phyloP scores from a whole-genome alignment of 1,140 invertebrate genomes.

The Drosophila carrolli region DNA sequence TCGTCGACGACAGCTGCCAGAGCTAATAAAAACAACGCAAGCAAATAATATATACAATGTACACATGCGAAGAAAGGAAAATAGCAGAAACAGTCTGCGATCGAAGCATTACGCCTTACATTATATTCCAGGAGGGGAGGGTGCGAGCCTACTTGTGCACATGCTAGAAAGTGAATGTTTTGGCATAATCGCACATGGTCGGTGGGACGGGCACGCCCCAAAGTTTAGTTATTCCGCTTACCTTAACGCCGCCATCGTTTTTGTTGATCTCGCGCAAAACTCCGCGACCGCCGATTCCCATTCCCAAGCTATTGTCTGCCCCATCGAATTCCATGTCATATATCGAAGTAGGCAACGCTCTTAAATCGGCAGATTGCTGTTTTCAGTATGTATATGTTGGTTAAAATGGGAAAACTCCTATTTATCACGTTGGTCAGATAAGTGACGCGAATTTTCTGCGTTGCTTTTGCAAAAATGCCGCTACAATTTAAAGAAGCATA shows the following conservation, averaged over 20 bases:
- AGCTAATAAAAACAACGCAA: conserved; percentile 16
- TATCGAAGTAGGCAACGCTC: neutral
- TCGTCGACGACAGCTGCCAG: conserved; percentile 32
- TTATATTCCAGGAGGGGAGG: neutral
- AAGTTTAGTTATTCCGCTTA: conserved; percentile 31
- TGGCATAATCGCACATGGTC: conserved; percentile 7
- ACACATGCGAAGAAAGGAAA: conserved; percentile 8
- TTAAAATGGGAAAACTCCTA: neutral
- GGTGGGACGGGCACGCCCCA: conserved; percentile 6
- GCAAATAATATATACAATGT: conserved; percentile 9
- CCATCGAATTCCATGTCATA: conserved; percentile 55
- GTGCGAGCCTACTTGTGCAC: neutral
- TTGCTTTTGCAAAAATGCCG: conserved; percentile 60
- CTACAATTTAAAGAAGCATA: conserved; percentile 62
- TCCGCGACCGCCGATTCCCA: conserved; percentile 37
- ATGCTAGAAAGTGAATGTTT: conserved; percentile 14
- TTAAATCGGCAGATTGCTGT: neutral
- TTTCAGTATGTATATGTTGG: too few relatives aligned
- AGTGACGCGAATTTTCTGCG: conserved; percentile 4
- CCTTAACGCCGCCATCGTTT: conserved; percentile 64
- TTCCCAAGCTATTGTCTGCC: conserved; percentile 1
- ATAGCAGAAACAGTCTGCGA: conserved; percentile 21
- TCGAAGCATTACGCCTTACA: conserved; percentile 3
- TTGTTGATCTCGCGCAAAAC: conserved; percentile 65
- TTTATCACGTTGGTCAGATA: neutral